Conservation (phyloP, 2,797 vertebrate genomes). For the Chloroceryle inda region DNA sequence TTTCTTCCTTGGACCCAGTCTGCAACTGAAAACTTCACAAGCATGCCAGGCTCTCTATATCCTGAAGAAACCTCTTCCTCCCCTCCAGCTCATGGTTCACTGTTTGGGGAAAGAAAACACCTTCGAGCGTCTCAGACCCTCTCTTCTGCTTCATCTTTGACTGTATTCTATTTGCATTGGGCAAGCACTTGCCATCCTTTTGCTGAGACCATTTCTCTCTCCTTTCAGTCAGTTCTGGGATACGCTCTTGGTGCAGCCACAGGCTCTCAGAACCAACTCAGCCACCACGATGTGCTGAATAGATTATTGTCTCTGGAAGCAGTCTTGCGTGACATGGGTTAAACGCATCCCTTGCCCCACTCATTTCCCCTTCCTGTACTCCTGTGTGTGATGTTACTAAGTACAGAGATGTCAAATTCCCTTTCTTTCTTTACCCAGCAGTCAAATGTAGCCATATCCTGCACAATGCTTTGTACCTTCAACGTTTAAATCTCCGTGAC, state of each 20-base stretch:
- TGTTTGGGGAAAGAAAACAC: not conserved
- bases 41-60: not conserved
- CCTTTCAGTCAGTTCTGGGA: not conserved
- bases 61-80: not conserved
- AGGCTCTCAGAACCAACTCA: not conserved
- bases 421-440: not conserved
- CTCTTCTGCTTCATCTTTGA: not conserved
- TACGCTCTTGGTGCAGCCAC: accelerated
- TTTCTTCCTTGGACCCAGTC: not conserved
- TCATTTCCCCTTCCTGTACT: accelerated
- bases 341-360: not conserved
- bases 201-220: not conserved
- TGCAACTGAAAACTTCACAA: not conserved
- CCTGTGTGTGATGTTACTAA: not conserved
- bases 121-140: not conserved
- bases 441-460: not conserved
- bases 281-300: not conserved
- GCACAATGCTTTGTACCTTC: not conserved
- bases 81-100: not conserved
- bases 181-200: not conserved
- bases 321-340: not conserved
- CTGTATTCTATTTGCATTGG: not conserved
- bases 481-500: not conserved
- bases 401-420: not conserved
- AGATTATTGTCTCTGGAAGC: not conserved